Evolutionary conservation across 2,797 vertebrate genomes (phyloP).

Genomic region (Phaenicophaeus curvirostris): DNA sequence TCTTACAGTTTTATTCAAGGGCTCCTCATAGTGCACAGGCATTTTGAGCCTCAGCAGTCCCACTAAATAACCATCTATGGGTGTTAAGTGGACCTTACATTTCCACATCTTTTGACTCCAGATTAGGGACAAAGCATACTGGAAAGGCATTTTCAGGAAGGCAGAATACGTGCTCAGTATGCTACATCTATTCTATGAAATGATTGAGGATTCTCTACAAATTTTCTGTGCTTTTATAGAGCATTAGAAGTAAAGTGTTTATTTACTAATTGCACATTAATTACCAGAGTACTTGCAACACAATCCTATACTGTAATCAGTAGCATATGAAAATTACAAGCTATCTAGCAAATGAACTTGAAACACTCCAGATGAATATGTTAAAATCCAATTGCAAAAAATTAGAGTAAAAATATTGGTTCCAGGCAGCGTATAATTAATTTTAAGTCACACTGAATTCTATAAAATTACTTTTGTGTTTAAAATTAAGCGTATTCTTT

Average conservation of each 20-base stretch:
- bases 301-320: background rate
- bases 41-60: background rate
- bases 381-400: background rate
- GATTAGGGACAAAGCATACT: background rate
- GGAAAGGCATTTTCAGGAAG: background rate
- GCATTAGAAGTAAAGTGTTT: slow-evolving; percentile 12
- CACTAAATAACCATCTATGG: background rate
- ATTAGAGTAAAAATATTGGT: background rate
- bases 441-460: background rate
- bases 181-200: background rate
- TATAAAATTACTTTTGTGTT: background rate
- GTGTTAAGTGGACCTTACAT: background rate
- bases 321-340: slow-evolving; percentile 14
- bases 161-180: background rate
- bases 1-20: background rate
- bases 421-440: background rate
- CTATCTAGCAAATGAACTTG: slow-evolving; percentile 12
- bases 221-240: background rate
- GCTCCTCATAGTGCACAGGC: background rate
- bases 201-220: background rate
- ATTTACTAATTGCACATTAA: slow-evolving; percentile 32
- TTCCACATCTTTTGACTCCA: background rate
- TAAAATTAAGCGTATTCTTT: background rate
- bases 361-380: background rate
- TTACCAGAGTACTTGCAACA: slow-evolving; percentile 16